Percentiles rank a stretch among this genome's conserved stretches.
Conservation (phyloP, 2,888 invertebrate species). For the Thalpophila matura region DNA sequence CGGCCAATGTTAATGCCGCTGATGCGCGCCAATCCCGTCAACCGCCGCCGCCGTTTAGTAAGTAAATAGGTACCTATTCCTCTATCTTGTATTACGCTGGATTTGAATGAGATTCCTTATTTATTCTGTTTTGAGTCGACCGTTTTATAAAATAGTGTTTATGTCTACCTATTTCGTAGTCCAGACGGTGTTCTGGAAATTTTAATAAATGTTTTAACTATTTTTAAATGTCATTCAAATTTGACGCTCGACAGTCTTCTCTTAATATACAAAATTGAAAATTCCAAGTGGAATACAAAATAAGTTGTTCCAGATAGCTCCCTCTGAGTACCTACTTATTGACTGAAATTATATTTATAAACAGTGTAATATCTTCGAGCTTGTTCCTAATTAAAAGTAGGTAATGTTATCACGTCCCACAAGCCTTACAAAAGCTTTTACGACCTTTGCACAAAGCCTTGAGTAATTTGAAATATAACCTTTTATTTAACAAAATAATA, state of each 20-base stretch:
- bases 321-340: too few species aligned
- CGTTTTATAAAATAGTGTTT: conserved; percentile 8
- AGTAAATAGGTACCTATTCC: conserved; percentile 53
- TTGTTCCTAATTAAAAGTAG: conserved; percentile 10
- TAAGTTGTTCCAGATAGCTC: background rate
- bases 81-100: conserved; percentile 5
- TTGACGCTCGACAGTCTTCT: background rate
- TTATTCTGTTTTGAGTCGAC: conserved; percentile 4
- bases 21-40: conserved; percentile 47
- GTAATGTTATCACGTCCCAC: conserved; percentile 4
- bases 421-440: conserved; percentile 12
- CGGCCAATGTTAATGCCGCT: conserved; percentile 54
- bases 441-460: conserved; percentile 15
- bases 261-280: background rate
- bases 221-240: background rate
- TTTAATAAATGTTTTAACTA: background rate
- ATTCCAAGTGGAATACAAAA: too few species aligned
- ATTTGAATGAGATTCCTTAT: conserved; percentile 26
- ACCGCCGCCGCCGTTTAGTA: conserved; percentile 38
- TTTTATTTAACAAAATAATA: conserved; percentile 25
- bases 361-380: background rate
- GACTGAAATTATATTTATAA: background rate
- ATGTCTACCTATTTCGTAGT: background rate
- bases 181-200: background rate
- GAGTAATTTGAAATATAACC: conserved; percentile 32